Conservation (phyloP, 1,140 invertebrate genomes). For the Aricia agestis region DNA sequence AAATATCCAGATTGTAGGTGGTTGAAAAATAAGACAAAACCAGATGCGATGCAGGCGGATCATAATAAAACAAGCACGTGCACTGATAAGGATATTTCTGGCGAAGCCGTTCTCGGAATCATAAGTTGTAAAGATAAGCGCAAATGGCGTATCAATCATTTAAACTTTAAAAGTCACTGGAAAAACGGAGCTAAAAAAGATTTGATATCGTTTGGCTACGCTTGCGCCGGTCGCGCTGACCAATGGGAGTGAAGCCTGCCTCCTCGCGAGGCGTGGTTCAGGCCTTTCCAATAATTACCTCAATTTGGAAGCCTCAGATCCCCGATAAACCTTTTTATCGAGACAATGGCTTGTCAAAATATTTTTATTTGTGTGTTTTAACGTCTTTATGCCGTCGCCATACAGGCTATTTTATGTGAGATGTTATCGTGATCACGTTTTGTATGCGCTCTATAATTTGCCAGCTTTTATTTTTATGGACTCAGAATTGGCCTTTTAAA, state of each 20-base stretch:
- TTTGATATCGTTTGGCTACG: background rate
- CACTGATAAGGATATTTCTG: slow-evolving; percentile 1
- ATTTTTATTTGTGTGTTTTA: slow-evolving; percentile 29
- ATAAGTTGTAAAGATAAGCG: slow-evolving; percentile 10
- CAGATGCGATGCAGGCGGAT: background rate
- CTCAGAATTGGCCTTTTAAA: slow-evolving; percentile 27
- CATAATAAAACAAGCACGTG: slow-evolving; percentile 4
- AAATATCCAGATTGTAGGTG: too few relatives aligned
- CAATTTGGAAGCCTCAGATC: slow-evolving; percentile 29
- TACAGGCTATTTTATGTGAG: slow-evolving; percentile 21
- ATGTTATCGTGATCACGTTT: slow-evolving; percentile 21
- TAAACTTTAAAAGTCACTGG: slow-evolving; percentile 13
- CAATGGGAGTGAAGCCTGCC: slow-evolving; percentile 14
- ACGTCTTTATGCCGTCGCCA: slow-evolving; percentile 10
- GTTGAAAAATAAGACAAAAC: background rate
- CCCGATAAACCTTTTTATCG: slow-evolving; percentile 33
- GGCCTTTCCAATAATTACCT: slow-evolving; percentile 32
- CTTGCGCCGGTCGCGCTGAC: slow-evolving; percentile 6
- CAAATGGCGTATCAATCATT: slow-evolving; percentile 15
- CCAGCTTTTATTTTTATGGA: slow-evolving; percentile 30
- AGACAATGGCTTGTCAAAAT: slow-evolving; percentile 39
- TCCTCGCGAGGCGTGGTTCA: slow-evolving; percentile 23
- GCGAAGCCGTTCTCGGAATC: slow-evolving; percentile 9
- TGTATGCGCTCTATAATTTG: slow-evolving; percentile 28
- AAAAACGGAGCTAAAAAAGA: slow-evolving; percentile 6